Evolutionary conservation across 2,797 vertebrate genomes (phyloP), one percentile per base, ranked within the genome.

Genomic region (Setipinna tenuifilis): DNA sequence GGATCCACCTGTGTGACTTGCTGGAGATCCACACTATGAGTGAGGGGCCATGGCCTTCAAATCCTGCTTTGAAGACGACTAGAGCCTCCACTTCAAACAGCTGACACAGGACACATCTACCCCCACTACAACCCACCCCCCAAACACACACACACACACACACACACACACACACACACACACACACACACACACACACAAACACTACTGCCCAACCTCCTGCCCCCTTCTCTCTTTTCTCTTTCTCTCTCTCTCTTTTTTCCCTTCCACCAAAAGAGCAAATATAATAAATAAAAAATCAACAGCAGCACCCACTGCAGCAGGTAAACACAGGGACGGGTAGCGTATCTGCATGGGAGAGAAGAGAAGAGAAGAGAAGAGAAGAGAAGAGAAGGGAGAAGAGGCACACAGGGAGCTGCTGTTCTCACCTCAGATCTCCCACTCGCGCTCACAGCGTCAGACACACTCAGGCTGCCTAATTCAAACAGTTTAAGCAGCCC

Each of bases 81-180:
- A 89, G 80, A 87, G 87, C 83, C 87, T 88, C 87, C 83, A 90
- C 87, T 93, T 90, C 88, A 94, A 93, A 90, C 87, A 88, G 50
- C 85, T 87, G 83, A 81, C 81, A 68, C 23, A 7, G 87, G 83
- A 81, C 81, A 68, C 23, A 7, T 31, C 23, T 31, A 57, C 23
- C 1, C 16, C 46, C 46, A 48, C 46, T 48, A 4, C 31, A 71
- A 14, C 17, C 68, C 68, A 75, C 16, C 23, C 4, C 65, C 9
- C 28, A 57, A n/a, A n/a, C n/a, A n/a, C n/a, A n/a, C n/a, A n/a
- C n/a, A n/a, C n/a, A n/a, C n/a, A n/a, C n/a, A n/a, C n/a, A n/a
- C n/a, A n/a, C n/a, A n/a, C n/a, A n/a, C n/a, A n/a, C n/a, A n/a
- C n/a, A n/a, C n/a, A n/a, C n/a, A n/a, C n/a, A n/a, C n/a, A n/a